phyloP scores from a whole-genome alignment of 1,140 invertebrate genomes.

The Lepeophtheirus salmonis region DNA sequence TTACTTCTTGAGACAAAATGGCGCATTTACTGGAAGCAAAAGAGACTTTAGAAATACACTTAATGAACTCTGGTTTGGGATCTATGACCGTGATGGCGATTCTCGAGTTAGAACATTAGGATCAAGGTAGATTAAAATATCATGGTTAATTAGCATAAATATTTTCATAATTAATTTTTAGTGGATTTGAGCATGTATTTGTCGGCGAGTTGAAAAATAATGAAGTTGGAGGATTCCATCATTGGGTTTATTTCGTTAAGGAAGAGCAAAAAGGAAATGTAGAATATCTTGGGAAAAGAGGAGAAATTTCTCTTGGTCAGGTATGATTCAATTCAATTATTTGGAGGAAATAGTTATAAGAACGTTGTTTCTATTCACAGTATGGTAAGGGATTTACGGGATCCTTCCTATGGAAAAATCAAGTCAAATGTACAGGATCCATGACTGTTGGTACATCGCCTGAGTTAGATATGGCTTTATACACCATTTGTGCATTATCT shows the following conservation, averaged over 20 bases:
- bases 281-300: slow-evolving; percentile 57
- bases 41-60: slow-evolving; percentile 46
- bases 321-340: no score
- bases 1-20: slow-evolving; percentile 47
- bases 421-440: slow-evolving; percentile 51
- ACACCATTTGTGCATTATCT: slow-evolving; percentile 60
- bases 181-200: slow-evolving; percentile 70
- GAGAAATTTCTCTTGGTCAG: no score
- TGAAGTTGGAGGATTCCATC: slow-evolving; percentile 60
- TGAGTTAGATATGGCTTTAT: slow-evolving; percentile 74
- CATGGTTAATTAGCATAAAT: neutral
- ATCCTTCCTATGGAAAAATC: slow-evolving; percentile 48
- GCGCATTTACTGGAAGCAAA: slow-evolving; percentile 29
- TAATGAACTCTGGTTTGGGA: slow-evolving; percentile 38
- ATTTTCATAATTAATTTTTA: slow-evolving; percentile 38
- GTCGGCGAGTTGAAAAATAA: slow-evolving; percentile 56
- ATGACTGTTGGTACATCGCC: slow-evolving; percentile 79
- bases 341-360: no score
- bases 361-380: slow-evolving; percentile 1
- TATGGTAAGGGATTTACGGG: slow-evolving; percentile 36
- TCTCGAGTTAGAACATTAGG: slow-evolving; percentile 29
- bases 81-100: slow-evolving; percentile 53
- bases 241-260: slow-evolving; percentile 63
- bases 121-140: neutral
- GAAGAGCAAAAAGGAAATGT: slow-evolving; percentile 44